Evolutionary conservation across 2,113 vertebrate genomes (phyloP), one percentile per base, ranked within the genome.

Genomic region (Ochotona curzoniae): DNA sequence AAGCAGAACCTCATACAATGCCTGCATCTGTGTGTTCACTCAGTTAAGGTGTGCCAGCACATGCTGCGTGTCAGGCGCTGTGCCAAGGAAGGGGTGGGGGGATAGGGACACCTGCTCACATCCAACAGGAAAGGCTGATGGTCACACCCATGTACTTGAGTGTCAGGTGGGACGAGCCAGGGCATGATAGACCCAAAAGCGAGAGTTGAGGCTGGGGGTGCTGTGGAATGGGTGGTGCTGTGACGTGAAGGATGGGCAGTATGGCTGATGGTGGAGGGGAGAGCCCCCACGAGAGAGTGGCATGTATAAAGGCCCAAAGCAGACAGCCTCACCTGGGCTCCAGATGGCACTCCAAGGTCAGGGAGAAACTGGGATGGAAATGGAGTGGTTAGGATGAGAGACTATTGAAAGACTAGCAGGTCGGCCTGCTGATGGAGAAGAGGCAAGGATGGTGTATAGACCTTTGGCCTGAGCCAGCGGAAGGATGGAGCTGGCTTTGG

Each of bases 331-430:
- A 51, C 49, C 47, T 32, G 66, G 83, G 15, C 57, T 60, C 47
- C 2, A 0, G 10, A 6, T 4, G 26, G 26, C 17, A 32, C 3
- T 60, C 2, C 0, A 4, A 44, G 91, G 30, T 12, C 0, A 38
- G 47, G 78, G 51, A 86, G 67, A 47, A 51, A 71, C 81, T 63
- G 35, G 32, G 10, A 49, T 18, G 57, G 63, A 44, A 44, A 44
- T 6, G 6, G 38, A 44, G 38, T 44, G 38, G 38, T 44, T 51
- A 1, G 7, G 54, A 7, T 13, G 28, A n/a, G 28, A 87, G n/a
- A 32, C 30, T 76, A 28, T 80, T 88, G n/a, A 35, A 44, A n/a
- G 44, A 23, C 12, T 79, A 71, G 32, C 47, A 25, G 28, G 73
- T 35, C 51, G 35, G 44, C 17, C 21, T 47, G 30, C 75, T n/a